Evolutionary conservation across 2,888 invertebrate genomes (phyloP).

Genomic region (Drosophila engyochracea): DNA sequence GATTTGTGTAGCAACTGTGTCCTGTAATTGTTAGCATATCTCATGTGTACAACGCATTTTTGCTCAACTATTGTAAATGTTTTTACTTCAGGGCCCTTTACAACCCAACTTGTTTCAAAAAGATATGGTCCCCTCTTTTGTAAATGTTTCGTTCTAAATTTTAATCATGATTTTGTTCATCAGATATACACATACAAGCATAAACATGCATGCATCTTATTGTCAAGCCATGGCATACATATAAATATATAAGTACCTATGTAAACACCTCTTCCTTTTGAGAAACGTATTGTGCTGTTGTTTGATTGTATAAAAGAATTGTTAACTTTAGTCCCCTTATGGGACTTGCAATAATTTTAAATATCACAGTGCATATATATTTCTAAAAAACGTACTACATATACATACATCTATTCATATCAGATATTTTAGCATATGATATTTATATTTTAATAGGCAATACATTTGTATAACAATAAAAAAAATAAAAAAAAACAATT

Average conservation of each 20-base stretch:
- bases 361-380: slow-evolving; percentile 33
- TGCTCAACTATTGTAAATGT: slow-evolving; percentile 63
- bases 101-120: slow-evolving; percentile 32
- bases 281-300: slow-evolving; percentile 44
- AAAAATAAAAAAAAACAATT: slow-evolving; percentile 2
- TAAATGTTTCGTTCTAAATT: slow-evolving; percentile 55
- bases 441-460: slow-evolving; percentile 60
- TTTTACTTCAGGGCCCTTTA: slow-evolving; percentile 40
- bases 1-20: slow-evolving; percentile 21
- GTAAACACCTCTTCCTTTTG: slow-evolving; percentile 57
- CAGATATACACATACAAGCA: slow-evolving; percentile 18
- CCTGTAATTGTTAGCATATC: slow-evolving; percentile 36
- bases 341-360: slow-evolving; percentile 29
- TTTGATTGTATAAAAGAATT: slow-evolving; percentile 31
- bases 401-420: slow-evolving; percentile 43
- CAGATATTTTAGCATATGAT: slow-evolving; percentile 56
- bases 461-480: slow-evolving; percentile 51
- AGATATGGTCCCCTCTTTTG: slow-evolving; percentile 42
- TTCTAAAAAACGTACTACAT: slow-evolving; percentile 12
- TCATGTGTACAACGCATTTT: slow-evolving; percentile 28
- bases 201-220: slow-evolving; percentile 19
- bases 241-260: slow-evolving; percentile 40
- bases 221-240: slow-evolving; percentile 16
- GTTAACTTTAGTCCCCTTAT: slow-evolving; percentile 27
- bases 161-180: slow-evolving; percentile 41